Percentiles rank a stretch among this genome's conserved stretches.
Evolutionary conservation across 2,113 vertebrate species (phyloP).

Genomic region (Varanus salvator): DNA sequence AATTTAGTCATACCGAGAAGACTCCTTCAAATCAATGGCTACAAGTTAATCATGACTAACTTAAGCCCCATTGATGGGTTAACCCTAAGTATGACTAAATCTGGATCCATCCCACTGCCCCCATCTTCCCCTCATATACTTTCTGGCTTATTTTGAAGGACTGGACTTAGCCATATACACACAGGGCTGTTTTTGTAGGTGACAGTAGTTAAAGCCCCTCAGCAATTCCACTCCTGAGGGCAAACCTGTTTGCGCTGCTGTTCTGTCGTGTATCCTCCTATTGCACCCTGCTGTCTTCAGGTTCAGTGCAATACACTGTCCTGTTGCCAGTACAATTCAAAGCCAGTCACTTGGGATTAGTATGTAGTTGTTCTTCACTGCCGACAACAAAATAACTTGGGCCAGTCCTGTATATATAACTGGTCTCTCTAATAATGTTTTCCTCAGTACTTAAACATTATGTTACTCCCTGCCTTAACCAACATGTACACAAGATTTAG

Average conservation of each 20-base stretch:
- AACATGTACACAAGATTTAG: background rate
- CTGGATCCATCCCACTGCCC: background rate
- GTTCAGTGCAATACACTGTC: no score
- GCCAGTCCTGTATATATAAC: background rate
- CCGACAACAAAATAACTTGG: no score
- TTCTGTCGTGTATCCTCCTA: no score
- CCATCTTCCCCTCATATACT: background rate
- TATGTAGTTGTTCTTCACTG: no score
- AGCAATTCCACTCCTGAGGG: no score
- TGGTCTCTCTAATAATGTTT: background rate
- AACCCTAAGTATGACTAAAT: background rate
- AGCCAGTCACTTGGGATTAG: no score
- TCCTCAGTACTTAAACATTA: background rate
- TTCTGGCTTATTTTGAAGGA: background rate
- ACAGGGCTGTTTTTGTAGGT: background rate
- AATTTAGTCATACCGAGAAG: background rate
- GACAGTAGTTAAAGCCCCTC: background rate
- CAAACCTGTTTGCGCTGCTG: no score
- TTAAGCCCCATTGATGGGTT: background rate
- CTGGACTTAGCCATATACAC: background rate
- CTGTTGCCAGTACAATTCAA: no score
- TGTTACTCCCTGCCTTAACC: background rate
- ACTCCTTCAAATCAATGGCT: background rate
- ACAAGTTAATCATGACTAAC: background rate
- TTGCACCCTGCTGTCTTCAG: no score